Evolutionary conservation across 2,797 vertebrate genomes (phyloP), one percentile per base, ranked within the genome.

Genomic region (Bovichtus variegatus): DNA sequence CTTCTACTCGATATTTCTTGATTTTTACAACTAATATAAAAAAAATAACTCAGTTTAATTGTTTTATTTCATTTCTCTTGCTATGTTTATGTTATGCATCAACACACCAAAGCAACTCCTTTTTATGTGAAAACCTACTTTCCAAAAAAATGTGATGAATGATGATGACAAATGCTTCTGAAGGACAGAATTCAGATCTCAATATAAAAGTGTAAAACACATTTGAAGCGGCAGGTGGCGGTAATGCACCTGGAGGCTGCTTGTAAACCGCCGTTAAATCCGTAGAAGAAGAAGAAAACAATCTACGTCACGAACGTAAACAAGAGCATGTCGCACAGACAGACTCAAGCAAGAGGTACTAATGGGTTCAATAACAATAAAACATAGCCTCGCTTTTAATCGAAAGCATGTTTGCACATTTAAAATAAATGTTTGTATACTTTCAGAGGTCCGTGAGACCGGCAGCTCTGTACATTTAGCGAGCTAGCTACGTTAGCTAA

Each of bases 281-380:
- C 7, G 2, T 2, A 15, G 34, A 15, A 43, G 27, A 19, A 41
- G 10, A 50, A 53, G 16, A 64, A 64, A 40, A 60, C 12, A 11
- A n/a, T n/a, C n/a, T n/a, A 86, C 86, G 80, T 85, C 51, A 78
- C 71, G 44, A 74, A 87, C 62, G 93, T 95, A 95, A 95, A 95
- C 93, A 95, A 85, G 40, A 89, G 49, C 63, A 91, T 88, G 89
- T 91, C 87, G 75, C 80, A 90, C 44, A 89, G 90, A 74, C 85
- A 78, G 55, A 84, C 23, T 49, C 85, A 88, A 53, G 21, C 57
- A 1, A 91, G 86, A 93, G 92, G 89, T 92, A 85, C n/a, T 4
- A 4, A 1, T 19, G 2, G 0, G 59, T 60, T 9, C 1, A 11
- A 1, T 0, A 0, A 18, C 36, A 18, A 9, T 41, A 3, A 29